These are phyloP conservation scores for Atta texana DNA, from an alignment of 1,140 invertebrate genomes.

Conservation along the genomic window DNA sequence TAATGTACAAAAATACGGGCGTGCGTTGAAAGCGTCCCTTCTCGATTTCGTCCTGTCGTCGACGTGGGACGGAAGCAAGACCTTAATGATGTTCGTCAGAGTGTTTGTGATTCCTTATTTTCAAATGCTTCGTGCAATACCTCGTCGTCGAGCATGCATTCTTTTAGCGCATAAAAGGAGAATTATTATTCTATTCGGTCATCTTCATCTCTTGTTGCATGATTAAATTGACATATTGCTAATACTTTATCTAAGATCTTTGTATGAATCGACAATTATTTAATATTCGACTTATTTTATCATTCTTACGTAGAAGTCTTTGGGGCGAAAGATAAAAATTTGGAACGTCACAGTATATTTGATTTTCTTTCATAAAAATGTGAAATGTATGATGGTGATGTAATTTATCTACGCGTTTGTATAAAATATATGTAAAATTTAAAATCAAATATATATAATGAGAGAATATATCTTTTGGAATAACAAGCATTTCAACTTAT, in stretches of 20 bases:
- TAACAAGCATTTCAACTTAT: neutral
- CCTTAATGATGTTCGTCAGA: constrained; percentile 51
- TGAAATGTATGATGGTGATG: neutral
- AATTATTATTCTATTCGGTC: constrained; percentile 14
- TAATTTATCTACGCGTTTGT: neutral
- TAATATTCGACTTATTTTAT: neutral
- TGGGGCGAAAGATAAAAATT: neutral
- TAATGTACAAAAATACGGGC: constrained; percentile 82
- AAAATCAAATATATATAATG: constrained; percentile 18
- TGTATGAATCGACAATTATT: neutral
- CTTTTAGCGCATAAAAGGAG: constrained; percentile 42
- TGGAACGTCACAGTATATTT: neutral
- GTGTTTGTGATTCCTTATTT: constrained; percentile 56
- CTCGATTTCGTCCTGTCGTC: constrained; percentile 67
- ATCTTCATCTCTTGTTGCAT: constrained; percentile 26
- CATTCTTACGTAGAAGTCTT: neutral
- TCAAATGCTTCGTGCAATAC: constrained; percentile 57
- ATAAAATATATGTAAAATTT: constrained; percentile 16
- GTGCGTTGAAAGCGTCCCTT: constrained; percentile 42
- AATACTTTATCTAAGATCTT: neutral
- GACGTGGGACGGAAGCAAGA: constrained; percentile 46
- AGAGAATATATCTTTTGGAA: neutral
- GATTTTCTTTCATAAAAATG: neutral
- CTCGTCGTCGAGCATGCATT: constrained; percentile 43
- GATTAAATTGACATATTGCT: constrained; percentile 27